Percentiles rank a stretch among this genome's conserved stretches.
phyloP scores from a whole-genome alignment of 2,113 vertebrate genomes.

The Xiphophorus couchianus region DNA sequence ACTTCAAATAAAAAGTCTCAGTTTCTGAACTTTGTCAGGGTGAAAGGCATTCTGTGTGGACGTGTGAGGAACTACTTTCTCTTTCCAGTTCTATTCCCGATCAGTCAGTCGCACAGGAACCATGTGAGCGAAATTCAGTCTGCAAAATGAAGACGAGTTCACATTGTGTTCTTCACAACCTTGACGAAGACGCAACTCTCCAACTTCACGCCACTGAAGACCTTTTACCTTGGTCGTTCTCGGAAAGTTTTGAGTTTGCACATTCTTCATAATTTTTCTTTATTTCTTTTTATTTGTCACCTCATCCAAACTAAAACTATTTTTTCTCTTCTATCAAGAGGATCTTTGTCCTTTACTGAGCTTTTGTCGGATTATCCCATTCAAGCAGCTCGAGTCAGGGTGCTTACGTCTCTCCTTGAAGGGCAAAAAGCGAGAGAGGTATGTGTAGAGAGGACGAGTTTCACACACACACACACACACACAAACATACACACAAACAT shows the following conservation, averaged over 20 bases:
- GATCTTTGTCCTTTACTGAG: constrained; percentile 23
- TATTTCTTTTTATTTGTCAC: constrained; percentile 3
- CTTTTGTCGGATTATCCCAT: constrained; percentile 3
- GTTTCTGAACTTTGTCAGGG: neutral
- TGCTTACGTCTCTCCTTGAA: constrained; percentile 18
- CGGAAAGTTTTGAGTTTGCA: constrained; percentile 30
- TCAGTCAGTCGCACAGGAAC: neutral
- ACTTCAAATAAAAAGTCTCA: neutral
- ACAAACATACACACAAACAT: neutral
- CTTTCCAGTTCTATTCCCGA: neutral
- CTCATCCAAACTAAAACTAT: constrained; percentile 11
- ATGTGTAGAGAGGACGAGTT: neutral
- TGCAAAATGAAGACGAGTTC: constrained; percentile 11
- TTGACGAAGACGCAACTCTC: constrained; percentile 2
- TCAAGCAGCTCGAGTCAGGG: constrained; percentile 19
- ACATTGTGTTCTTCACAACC: constrained; percentile 30
- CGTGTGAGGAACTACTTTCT: neutral
- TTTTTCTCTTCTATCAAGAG: neutral
- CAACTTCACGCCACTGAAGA: neutral
- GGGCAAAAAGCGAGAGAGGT: neutral
- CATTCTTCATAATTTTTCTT: constrained; percentile 21
- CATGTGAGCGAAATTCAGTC: constrained; percentile 6
- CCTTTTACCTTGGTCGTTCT: neutral
- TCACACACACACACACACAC: neutral
- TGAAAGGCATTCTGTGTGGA: neutral